Evolutionary conservation across 1,140 invertebrate species (phyloP).

Genomic region (Linepithema humile): DNA sequence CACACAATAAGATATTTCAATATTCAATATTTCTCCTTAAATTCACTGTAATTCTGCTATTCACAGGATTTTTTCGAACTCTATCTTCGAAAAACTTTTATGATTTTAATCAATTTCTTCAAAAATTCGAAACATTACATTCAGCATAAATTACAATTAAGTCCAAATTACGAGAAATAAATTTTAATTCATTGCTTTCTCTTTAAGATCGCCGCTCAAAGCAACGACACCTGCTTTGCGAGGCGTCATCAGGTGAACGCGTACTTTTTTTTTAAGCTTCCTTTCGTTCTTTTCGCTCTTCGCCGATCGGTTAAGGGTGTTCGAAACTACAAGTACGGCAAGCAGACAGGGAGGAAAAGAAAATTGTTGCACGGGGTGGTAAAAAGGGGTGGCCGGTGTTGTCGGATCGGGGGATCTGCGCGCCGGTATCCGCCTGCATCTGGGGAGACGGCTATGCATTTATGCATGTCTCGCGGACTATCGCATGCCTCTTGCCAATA

Average conservation of each 20-base stretch:
- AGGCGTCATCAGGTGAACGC: constrained; percentile 36
- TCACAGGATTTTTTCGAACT: too few relatives aligned
- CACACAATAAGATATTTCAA: too few relatives aligned
- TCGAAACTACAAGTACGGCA: neutral
- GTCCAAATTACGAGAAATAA: neutral
- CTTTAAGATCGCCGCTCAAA: neutral
- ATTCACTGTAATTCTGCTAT: too few relatives aligned
- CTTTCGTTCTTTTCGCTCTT: neutral
- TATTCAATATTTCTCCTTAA: too few relatives aligned
- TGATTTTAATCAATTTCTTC: neutral
- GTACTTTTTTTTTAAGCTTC: neutral
- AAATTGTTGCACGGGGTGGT: constrained; percentile 57
- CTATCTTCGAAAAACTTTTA: too few relatives aligned
- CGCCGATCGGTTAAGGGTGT: constrained; percentile 44
- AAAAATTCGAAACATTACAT: neutral
- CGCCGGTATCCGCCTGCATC: constrained; percentile 74
- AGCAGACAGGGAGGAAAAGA: neutral
- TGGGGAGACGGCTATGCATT: constrained; percentile 78
- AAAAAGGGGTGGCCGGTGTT: constrained; percentile 75
- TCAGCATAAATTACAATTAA: neutral
- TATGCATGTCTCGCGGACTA: constrained; percentile 80
- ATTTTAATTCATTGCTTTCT: neutral
- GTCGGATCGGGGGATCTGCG: constrained; percentile 74
- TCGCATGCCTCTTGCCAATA: constrained; percentile 81
- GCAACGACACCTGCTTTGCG: constrained; percentile 3